These are phyloP conservation scores for Syrrhaptes paradoxus DNA, from an alignment of 2,113 vertebrate species.

Conservation along the genomic window DNA sequence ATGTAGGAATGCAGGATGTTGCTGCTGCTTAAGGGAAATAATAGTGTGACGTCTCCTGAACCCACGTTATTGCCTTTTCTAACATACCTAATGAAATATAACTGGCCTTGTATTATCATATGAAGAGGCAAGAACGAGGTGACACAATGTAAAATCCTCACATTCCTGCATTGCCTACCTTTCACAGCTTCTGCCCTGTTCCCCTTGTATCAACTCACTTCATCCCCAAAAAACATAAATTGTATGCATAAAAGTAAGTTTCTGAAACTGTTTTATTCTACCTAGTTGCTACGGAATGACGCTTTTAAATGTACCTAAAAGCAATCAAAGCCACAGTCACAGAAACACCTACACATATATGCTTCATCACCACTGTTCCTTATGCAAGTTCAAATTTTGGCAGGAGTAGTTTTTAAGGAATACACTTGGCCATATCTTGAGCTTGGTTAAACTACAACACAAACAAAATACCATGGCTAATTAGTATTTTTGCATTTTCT, in stretches of 20 bases:
- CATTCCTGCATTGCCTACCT: not conserved
- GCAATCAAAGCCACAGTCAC: not conserved
- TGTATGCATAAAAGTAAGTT: not conserved
- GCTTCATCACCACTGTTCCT: not conserved
- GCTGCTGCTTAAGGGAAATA: not conserved
- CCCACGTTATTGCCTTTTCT: not conserved
- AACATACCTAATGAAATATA: not conserved
- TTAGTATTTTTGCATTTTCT: not conserved
- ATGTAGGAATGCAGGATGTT: not conserved
- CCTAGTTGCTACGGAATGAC: not conserved
- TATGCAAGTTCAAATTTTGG: conserved; percentile 16
- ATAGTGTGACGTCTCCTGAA: not conserved
- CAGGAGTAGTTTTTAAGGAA: not conserved
- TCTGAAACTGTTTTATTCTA: not conserved
- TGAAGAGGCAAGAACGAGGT: not conserved
- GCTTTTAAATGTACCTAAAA: not conserved
- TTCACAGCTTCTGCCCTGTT: not conserved
- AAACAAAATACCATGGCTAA: not conserved
- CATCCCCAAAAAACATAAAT: not conserved
- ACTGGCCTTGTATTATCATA: not conserved
- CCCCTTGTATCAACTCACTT: not conserved
- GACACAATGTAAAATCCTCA: not conserved
- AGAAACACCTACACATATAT: not conserved
- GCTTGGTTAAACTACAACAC: not conserved
- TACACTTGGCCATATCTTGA: not conserved